Evolutionary conservation across 2,113 vertebrate genomes (phyloP).

Genomic region (Carollia perspicillata): DNA sequence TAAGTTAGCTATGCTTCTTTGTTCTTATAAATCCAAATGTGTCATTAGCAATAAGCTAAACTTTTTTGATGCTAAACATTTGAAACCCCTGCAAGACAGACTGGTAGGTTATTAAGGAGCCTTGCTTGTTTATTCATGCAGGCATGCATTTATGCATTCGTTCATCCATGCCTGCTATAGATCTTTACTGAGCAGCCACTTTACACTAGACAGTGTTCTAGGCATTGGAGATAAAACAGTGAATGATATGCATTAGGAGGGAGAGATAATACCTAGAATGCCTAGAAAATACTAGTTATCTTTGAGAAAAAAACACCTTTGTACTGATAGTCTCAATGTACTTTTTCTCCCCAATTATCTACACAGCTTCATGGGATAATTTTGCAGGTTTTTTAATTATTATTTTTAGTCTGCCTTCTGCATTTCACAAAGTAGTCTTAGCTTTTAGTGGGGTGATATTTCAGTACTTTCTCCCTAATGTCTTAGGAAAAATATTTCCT

Average conservation of each 20-base stretch:
- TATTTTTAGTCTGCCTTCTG: background rate
- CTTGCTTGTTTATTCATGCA: background rate
- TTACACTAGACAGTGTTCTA: background rate
- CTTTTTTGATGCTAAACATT: background rate
- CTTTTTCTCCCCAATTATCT: background rate
- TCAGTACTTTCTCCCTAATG: background rate
- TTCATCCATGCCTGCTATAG: background rate
- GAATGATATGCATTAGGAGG: background rate
- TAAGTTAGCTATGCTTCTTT: background rate
- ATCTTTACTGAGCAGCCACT: background rate
- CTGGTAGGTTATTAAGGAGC: background rate
- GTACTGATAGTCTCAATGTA: background rate
- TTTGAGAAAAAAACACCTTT: background rate
- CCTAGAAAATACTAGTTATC: background rate
- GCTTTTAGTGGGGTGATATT: background rate
- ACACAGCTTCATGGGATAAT: background rate
- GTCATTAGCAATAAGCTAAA: slow-evolving; percentile 18
- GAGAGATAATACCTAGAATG: background rate
- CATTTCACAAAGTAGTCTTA: slow-evolving; percentile 2
- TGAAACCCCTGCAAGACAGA: background rate
- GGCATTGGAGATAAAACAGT: background rate
- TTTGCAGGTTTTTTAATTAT: background rate
- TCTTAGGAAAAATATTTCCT: background rate
- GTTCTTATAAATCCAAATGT: slow-evolving; percentile 26
- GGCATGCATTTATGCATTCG: background rate